These are phyloP conservation scores for Leptodactylus fuscus DNA, from an alignment of 2,113 vertebrate species.

Conservation along the genomic window DNA sequence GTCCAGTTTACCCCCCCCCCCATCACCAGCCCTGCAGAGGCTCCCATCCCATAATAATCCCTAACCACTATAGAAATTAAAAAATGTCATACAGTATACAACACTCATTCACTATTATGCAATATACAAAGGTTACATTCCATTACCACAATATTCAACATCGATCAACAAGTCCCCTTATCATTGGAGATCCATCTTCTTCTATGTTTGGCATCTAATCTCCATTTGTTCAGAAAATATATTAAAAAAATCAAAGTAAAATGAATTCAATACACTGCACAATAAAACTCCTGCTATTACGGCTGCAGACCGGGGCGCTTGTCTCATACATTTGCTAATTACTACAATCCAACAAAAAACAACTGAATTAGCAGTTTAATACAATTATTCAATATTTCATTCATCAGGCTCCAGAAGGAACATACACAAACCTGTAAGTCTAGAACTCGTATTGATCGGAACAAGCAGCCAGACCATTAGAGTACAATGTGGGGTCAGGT, in stretches of 20 bases:
- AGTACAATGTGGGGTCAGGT: not conserved
- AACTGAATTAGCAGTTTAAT: slow-evolving; percentile 68
- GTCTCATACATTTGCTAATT: not conserved
- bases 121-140: not conserved
- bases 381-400: slow-evolving; percentile 63
- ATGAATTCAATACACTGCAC: not conserved
- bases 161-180: not conserved
- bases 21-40: too few species aligned
- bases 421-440: slow-evolving; percentile 23
- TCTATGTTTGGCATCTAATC: not conserved
- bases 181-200: not conserved
- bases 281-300: not conserved
- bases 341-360: slow-evolving; percentile 61
- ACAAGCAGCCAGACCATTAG: slow-evolving; percentile 36
- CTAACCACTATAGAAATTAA: too few species aligned
- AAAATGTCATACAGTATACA: too few species aligned
- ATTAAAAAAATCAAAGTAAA: not conserved
- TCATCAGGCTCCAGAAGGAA: slow-evolving; percentile 64
- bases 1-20: too few species aligned
- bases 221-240: not conserved
- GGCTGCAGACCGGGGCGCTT: not conserved
- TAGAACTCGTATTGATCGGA: slow-evolving; percentile 1
- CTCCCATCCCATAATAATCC: too few species aligned
- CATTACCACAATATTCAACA: not conserved
- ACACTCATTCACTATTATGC: too few species aligned